Base-by-base conservation (phyloP, 35 echinoderm and acorn worm species). In the Strongylocentrotus purpuratus region DNA sequence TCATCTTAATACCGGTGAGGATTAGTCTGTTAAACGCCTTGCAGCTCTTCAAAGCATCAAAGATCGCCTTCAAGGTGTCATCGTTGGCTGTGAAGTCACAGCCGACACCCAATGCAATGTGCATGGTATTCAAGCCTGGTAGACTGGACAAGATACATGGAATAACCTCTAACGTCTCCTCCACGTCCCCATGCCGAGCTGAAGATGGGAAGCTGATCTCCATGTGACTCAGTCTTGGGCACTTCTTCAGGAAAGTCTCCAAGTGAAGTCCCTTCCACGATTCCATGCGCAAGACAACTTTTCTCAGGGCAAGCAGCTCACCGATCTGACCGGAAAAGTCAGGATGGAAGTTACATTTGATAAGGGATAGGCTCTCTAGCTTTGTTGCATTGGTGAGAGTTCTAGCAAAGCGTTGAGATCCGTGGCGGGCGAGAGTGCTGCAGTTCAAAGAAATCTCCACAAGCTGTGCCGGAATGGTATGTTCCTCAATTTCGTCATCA, bases 1-100 rank as follows among this genome's bases (percentile, higher is more conserved):
- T 93, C 91, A 93, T 93, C 91, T 93, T 93, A 32, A 93, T 93
- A 4, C 91, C 91, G 14, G 46, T 93, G 45, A 93, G 9, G n/a
- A 93, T 15, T 2, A 93, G 45, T 32, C 45, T 47, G 91, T 93
- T 47, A 13, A 93, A 32, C 10, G 5, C 48, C 17, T 50, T 58
- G 48, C 91, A 93, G 11, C 22, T 58, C 91, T 58, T 93, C 17
- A 93, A 32, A 3, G 91, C 32, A 13, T 47, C 48, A 13, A 47
- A 93, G 22, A 93, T 33, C 48, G 91, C 46, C 25, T 12, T 32
- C 91, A 93, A 22, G 0, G 91, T 93, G 32, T 47, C 18, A 13
- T 93, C 48, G n/a, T 46, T 47, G 9, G 48, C 91, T 32, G 91
- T 48, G 91, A 46, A 93, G 45, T 33, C 46, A 58, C 91, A 93